These are phyloP conservation scores for Exephanes ischioxanthus DNA, from an alignment of 2,888 invertebrate species.

Conservation along the genomic window DNA sequence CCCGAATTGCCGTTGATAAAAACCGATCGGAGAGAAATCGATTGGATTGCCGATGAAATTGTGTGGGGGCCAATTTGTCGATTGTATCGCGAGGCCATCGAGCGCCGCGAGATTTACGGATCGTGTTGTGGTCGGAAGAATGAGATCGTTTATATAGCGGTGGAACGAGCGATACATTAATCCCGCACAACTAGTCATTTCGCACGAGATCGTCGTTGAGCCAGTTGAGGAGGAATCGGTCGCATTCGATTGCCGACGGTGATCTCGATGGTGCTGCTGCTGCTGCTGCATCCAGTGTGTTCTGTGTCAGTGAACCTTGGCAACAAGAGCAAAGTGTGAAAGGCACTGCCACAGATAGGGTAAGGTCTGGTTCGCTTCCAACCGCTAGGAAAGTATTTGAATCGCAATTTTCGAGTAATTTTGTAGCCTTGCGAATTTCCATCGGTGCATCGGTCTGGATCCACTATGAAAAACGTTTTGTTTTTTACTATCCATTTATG, in stretches of 20 bases:
- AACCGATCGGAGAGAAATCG: not conserved
- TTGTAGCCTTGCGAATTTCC: not conserved
- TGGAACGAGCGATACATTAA: slow-evolving; percentile 58
- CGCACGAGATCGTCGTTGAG: slow-evolving; percentile 56
- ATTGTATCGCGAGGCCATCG: slow-evolving; percentile 17
- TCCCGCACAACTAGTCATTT: slow-evolving; percentile 54
- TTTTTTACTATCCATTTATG: not conserved
- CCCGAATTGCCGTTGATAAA: not conserved
- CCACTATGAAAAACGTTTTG: not conserved
- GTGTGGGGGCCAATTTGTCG: slow-evolving; percentile 48
- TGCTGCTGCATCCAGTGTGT: slow-evolving; percentile 55
- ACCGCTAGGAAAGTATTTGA: slow-evolving; percentile 56
- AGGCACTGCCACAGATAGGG: slow-evolving; percentile 52
- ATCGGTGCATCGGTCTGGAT: not conserved
- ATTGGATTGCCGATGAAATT: slow-evolving; percentile 43
- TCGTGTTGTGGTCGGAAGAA: slow-evolving; percentile 50
- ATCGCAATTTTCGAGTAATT: slow-evolving; percentile 30
- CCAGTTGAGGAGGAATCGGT: slow-evolving; percentile 46
- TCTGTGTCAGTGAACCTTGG: slow-evolving; percentile 72
- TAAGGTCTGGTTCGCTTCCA: slow-evolving; percentile 56
- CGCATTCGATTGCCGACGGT: slow-evolving; percentile 51
- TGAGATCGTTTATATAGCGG: slow-evolving; percentile 38
- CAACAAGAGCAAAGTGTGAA: slow-evolving; percentile 68
- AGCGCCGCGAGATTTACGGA: slow-evolving; percentile 13
- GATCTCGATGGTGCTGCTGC: slow-evolving; percentile 57